Percentiles rank a stretch among this genome's conserved stretches.
Evolutionary conservation across 23 tunicate species (phyloP).

Genomic region (Ascidia mentula): DNA sequence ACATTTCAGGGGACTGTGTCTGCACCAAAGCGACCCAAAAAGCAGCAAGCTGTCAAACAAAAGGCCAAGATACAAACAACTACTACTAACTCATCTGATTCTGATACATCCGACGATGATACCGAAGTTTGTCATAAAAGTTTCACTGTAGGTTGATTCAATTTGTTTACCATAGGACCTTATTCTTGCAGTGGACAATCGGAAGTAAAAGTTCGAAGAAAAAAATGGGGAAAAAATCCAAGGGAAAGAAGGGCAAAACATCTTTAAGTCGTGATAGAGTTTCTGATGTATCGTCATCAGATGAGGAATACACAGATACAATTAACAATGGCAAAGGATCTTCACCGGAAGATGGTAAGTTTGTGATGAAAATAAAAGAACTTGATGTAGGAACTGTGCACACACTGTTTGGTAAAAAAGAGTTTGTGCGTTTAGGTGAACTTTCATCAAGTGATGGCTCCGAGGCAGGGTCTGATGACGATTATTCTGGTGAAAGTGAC

Average conservation of each 20-base stretch:
- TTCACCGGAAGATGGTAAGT: slow-evolving; percentile 36
- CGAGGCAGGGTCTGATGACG: slow-evolving; percentile 35
- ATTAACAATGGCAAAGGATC: neutral
- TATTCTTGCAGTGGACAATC: slow-evolving; percentile 54
- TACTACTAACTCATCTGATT: slow-evolving; percentile 36
- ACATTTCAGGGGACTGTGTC: slow-evolving; percentile 10
- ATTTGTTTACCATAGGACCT: neutral
- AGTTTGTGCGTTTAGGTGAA: slow-evolving; percentile 66
- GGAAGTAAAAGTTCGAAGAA: slow-evolving; percentile 51
- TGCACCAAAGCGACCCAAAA: slow-evolving; percentile 30
- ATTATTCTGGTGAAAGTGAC: slow-evolving; percentile 37
- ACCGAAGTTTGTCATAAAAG: too few relatives aligned
- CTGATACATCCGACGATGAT: slow-evolving; percentile 95
- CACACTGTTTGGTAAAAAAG: too few relatives aligned
- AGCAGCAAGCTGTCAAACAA: neutral
- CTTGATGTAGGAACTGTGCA: too few relatives aligned
- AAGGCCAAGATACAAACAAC: slow-evolving; percentile 16
- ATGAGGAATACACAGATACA: slow-evolving; percentile 15
- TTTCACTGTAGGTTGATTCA: too few relatives aligned
- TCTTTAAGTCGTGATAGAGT: slow-evolving; percentile 21
- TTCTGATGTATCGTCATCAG: slow-evolving; percentile 46
- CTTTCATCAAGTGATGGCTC: slow-evolving; percentile 55
- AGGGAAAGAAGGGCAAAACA: slow-evolving; percentile 30
- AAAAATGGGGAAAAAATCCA: slow-evolving; percentile 51
- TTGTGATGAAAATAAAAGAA: too few relatives aligned